These are phyloP conservation scores for Nannobrachium achirus DNA, from an alignment of 2,113 vertebrate genomes.

Conservation along the genomic window DNA sequence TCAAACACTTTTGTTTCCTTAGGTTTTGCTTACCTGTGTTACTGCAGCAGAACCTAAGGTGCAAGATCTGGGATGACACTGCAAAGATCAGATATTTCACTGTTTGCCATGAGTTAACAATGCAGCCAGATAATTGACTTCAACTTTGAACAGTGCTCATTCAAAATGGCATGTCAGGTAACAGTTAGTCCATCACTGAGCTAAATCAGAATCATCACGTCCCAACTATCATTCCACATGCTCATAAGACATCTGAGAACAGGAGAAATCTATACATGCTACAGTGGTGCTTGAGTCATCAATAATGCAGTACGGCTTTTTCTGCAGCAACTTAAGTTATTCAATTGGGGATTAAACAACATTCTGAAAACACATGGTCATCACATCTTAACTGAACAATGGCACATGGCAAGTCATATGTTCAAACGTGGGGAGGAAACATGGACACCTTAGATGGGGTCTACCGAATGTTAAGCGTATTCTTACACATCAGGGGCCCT, in stretches of 20 bases:
- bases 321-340: constrained; percentile 23
- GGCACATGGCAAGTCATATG: constrained; percentile 54
- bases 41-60: constrained; percentile 99
- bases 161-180: constrained; percentile 44
- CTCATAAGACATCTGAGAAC: constrained; percentile 56
- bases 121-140: constrained; percentile 88
- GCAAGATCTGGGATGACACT: constrained; percentile 98
- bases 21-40: constrained; percentile 99
- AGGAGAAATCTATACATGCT: constrained; percentile 70
- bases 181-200: constrained; percentile 14
- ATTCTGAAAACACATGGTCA: constrained; percentile 18
- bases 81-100: constrained; percentile 99
- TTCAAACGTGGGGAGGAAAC: constrained; percentile 33
- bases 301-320: constrained; percentile 33
- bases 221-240: constrained; percentile 67
- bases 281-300: constrained; percentile 29
- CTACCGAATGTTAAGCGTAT: constrained; percentile 41
- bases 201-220: constrained; percentile 58
- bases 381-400: constrained; percentile 41
- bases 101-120: constrained; percentile 97
- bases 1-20: constrained; percentile 83
- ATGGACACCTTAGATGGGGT: constrained; percentile 55
- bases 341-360: not conserved
- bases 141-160: constrained; percentile 83
- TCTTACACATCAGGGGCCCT: constrained; percentile 47